Evolutionary conservation across 2,888 invertebrate species (phyloP).

Genomic region (Caenorhabditis sulstoni): DNA sequence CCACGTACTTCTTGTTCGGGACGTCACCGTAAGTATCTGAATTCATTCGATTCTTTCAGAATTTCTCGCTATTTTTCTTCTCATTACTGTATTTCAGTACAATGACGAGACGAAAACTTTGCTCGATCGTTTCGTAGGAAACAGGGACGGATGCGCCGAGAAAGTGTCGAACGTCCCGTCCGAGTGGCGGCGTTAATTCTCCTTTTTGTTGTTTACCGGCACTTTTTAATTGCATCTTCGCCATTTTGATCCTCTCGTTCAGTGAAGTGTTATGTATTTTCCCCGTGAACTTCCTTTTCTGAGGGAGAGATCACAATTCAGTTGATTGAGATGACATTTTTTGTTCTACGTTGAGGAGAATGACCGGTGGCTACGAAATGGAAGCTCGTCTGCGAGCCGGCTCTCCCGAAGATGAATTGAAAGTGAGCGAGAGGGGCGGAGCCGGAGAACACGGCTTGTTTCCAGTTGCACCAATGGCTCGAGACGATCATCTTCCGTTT

Average conservation of each 20-base stretch:
- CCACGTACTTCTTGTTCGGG: conserved; percentile 15
- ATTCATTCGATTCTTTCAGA: too few species aligned
- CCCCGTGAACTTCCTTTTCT: too few species aligned
- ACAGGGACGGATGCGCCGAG: background rate
- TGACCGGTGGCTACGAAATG: conserved; percentile 36
- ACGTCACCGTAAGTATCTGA: background rate
- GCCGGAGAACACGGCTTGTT: background rate
- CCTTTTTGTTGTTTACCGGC: too few species aligned
- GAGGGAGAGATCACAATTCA: too few species aligned
- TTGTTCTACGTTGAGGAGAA: too few species aligned
- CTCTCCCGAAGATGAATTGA: conserved; percentile 36
- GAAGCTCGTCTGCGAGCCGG: conserved; percentile 39
- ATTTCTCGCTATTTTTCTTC: too few species aligned
- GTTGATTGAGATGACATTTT: too few species aligned
- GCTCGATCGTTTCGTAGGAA: conserved; percentile 14
- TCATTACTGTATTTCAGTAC: conserved; percentile 15
- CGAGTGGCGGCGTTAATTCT: conserved; percentile 12
- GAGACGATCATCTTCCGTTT: conserved; percentile 57
- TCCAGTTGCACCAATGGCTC: conserved; percentile 62
- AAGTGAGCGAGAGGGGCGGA: conserved; percentile 17
- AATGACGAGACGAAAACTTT: conserved; percentile 21
- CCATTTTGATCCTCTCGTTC: too few species aligned
- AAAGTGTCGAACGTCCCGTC: background rate
- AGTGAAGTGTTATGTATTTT: too few species aligned
- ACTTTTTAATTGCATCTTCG: too few species aligned